These are phyloP conservation scores for Dynastes tityus DNA, from an alignment of 2,888 invertebrate genomes.

Conservation along the genomic window DNA sequence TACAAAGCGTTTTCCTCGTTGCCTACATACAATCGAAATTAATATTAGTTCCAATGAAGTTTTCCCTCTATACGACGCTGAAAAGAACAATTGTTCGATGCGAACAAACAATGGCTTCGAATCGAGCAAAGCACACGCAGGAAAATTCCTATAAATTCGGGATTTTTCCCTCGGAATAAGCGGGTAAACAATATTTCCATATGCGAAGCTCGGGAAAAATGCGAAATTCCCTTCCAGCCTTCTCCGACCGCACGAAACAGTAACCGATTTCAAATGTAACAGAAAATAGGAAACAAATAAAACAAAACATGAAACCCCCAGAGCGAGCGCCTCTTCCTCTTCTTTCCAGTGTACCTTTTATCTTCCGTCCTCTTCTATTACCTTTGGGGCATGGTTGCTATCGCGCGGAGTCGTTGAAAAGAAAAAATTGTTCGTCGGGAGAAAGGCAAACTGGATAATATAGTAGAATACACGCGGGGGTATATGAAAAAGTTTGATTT, in stretches of 20 bases:
- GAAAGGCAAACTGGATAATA: constrained; percentile 49
- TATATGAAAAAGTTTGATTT: constrained; percentile 51
- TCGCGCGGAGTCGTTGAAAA: constrained; percentile 8
- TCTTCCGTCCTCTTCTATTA: constrained; percentile 4
- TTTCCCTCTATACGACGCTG: not conserved
- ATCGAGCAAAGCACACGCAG: not conserved
- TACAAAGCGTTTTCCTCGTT: constrained; percentile 11
- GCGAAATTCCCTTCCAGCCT: constrained; percentile 20
- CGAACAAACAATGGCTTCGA: constrained; percentile 28
- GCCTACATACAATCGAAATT: constrained; percentile 7
- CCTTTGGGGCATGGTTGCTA: not conserved
- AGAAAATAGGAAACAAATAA: constrained; percentile 60
- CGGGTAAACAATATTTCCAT: constrained; percentile 50
- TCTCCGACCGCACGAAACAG: constrained; percentile 49
- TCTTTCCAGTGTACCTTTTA: not conserved
- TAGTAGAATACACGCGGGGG: constrained; percentile 44
- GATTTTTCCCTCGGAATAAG: constrained; percentile 44
- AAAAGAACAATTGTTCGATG: constrained; percentile 21
- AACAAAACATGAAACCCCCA: constrained; percentile 50
- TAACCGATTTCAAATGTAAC: constrained; percentile 60
- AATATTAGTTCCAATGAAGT: constrained; percentile 40
- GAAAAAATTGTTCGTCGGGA: constrained; percentile 44
- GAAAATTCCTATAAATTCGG: constrained; percentile 45
- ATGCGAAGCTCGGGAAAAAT: constrained; percentile 47
- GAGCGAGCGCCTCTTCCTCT: not conserved